These are phyloP conservation scores for Planococcus citri DNA, from an alignment of 1,140 invertebrate species.

Conservation along the genomic window DNA sequence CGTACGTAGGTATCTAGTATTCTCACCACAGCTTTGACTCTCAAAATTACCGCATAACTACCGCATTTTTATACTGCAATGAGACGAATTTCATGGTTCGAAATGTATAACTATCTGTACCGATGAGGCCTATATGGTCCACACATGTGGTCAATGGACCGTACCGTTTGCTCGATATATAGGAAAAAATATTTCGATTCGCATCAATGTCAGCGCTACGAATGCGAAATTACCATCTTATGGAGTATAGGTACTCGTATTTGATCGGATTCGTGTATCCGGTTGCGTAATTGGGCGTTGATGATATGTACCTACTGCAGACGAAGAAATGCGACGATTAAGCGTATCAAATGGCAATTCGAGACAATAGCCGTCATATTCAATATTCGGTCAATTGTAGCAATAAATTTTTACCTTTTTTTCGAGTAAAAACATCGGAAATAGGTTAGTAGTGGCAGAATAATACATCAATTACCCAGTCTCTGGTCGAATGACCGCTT, in stretches of 20 bases:
- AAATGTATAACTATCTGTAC: no score
- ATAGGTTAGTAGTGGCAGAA: not conserved
- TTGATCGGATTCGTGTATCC: not conserved
- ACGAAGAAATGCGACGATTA: not conserved
- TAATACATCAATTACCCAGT: not conserved
- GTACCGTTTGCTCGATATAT: not conserved
- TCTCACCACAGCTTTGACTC: no score
- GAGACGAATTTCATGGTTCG: not conserved
- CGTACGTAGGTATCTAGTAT: no score
- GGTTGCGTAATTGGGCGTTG: constrained; percentile 1
- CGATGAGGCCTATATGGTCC: not conserved
- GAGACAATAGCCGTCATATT: not conserved
- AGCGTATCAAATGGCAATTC: not conserved
- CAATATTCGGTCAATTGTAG: not conserved
- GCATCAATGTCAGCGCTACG: not conserved
- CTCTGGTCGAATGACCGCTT: not conserved
- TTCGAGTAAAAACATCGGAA: not conserved
- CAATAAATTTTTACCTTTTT: not conserved
- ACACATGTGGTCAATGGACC: not conserved
- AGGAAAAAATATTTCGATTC: not conserved
- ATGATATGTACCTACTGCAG: not conserved
- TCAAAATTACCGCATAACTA: no score
- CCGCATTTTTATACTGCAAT: no score
- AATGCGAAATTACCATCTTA: constrained; percentile 1
- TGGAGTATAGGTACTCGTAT: no score